These are phyloP conservation scores for Phaethornis superciliosus DNA, from an alignment of 2,113 vertebrate species.

Conservation along the genomic window DNA sequence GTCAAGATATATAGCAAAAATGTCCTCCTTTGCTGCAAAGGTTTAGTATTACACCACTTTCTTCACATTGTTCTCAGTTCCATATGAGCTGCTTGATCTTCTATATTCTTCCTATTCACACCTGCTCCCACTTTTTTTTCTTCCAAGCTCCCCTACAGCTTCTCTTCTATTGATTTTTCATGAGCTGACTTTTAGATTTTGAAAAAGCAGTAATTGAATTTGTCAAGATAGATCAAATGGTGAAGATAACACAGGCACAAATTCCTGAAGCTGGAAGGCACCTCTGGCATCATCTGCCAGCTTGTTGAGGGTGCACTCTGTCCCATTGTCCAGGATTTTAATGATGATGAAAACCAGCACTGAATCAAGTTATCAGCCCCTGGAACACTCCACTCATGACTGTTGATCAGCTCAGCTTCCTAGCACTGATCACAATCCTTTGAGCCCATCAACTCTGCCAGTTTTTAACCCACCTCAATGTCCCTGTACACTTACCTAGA, in stretches of 20 bases:
- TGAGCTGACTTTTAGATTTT: background rate
- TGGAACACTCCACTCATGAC: background rate
- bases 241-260: background rate
- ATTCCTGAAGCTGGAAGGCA: background rate
- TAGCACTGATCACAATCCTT: background rate
- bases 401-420: background rate
- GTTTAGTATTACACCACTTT: background rate
- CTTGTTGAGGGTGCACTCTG: background rate
- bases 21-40: background rate
- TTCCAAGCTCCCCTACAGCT: background rate
- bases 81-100: background rate
- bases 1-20: background rate
- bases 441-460: background rate
- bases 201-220: background rate
- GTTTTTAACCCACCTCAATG: background rate
- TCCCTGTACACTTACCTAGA: too few relatives aligned
- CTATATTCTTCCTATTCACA: background rate
- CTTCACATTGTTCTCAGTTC: background rate
- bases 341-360: background rate
- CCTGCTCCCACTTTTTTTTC: background rate
- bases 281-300: background rate
- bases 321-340: background rate
- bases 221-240: background rate
- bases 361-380: background rate
- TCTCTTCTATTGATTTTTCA: background rate